Evolutionary conservation across 2,888 invertebrate species (phyloP), one percentile per base, ranked within the genome.

Genomic region (Ecliptopera silaceata): DNA sequence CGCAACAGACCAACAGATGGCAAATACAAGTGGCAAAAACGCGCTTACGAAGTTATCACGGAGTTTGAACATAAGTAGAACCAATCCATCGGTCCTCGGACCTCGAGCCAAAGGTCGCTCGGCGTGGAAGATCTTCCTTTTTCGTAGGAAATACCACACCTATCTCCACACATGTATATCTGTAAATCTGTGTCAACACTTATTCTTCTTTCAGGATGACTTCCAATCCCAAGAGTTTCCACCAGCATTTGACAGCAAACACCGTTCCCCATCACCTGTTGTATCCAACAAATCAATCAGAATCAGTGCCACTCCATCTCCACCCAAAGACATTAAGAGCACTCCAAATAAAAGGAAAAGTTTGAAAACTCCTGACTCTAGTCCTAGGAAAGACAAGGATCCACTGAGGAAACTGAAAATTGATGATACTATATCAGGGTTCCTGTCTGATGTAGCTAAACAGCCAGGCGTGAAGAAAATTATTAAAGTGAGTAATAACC

Each of bases 401-500:
- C 77, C 80, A 10, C 56, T 84, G 36, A 78, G 69, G 48, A 77
- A 74, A 61, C 67, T 86, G 17, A 80, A 74, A 61, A 56, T 86
- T 36, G 84, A 85, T 63, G 56, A 68, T 18, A 72, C 79, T 11
- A 63, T 83, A 38, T 69, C 78, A 13, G 74, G 66, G 12, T 81
- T 81, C 55, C 64, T 86, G 44, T 61, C 61, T 3, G 72, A 72
- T 43, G 59, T 84, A 1, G 61, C 74, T 4, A 71, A 74, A 34
- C 73, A 78, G 66, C 59, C 77, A 11, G 78, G 74, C n/a, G 59
- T 83, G 31, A 74, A 59, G 47, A 73, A 66, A 54, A 54, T 60
- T n/a, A 60, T 65, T 39, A 69, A 72, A 71, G 83, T 83, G 70
- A 69, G 65, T 61, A 11, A n/a, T n/a, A n/a, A n/a, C n/a, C n/a